phyloP scores from a whole-genome alignment of 23 tunicate genomes.

The Trididemnum clinides region DNA sequence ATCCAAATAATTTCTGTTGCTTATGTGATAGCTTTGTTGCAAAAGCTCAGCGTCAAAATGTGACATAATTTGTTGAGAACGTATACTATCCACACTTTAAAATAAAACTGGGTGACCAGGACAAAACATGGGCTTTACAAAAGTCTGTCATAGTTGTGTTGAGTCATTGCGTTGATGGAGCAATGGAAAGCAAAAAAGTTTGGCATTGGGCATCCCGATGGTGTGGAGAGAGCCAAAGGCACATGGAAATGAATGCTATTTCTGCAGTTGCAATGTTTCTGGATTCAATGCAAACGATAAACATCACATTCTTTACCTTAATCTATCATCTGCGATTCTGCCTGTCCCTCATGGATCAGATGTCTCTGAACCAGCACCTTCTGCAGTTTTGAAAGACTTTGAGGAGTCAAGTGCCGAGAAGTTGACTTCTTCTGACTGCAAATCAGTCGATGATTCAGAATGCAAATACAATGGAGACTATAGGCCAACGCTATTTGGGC shows the following conservation, averaged over 20 bases:
- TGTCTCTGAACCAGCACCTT: neutral
- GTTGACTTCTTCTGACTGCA: slow-evolving; percentile 10
- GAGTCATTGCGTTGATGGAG: neutral
- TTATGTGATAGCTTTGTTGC: slow-evolving; percentile 22
- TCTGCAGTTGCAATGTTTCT: slow-evolving; percentile 6
- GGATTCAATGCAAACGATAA: no score
- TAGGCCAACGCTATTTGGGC: slow-evolving; percentile 7
- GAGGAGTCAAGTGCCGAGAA: neutral
- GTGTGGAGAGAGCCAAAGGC: slow-evolving; percentile 16
- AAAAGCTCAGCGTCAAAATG: slow-evolving; percentile 12
- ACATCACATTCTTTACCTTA: neutral
- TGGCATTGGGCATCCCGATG: slow-evolving; percentile 19
- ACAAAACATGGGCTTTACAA: slow-evolving; percentile 37
- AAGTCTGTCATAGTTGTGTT: neutral
- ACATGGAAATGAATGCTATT: slow-evolving; percentile 19
- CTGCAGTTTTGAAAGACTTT: slow-evolving; percentile 12
- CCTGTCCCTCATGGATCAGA: slow-evolving; percentile 20
- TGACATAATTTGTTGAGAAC: slow-evolving; percentile 1
- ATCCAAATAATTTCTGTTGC: slow-evolving; percentile 10
- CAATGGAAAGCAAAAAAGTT: neutral
- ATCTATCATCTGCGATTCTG: slow-evolving; percentile 5
- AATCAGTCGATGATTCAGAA: slow-evolving; percentile 1
- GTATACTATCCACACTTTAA: neutral
- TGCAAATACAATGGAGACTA: neutral
- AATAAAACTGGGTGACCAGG: slow-evolving; percentile 14